Evolutionary conservation across 2,797 vertebrate genomes (phyloP), one percentile per base, ranked within the genome.

Genomic region (Bradypodion pumilum): DNA sequence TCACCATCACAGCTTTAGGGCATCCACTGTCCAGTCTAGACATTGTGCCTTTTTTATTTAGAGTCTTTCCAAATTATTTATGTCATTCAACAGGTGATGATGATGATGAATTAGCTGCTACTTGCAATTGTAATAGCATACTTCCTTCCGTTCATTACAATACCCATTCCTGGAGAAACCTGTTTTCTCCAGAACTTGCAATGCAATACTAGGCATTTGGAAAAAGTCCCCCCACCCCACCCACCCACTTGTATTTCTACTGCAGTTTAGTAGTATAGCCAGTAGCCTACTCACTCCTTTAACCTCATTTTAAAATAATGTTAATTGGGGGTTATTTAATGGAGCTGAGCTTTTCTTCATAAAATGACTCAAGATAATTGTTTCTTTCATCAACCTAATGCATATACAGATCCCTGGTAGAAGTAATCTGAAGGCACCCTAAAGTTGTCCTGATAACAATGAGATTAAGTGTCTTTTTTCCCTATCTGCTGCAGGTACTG

Each of bases 401-500:
- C 25, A 32, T n/a, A 37, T 27, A 59, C 8, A 59, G 5, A 5
- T 69, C 12, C 15, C 12, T 2, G 63, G 40, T 12, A 15, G 37
- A 7, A 69, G 37, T 5, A 35, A 60, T 35, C 21, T 25, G 32
- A 60, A 46, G 35, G 44, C 37, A 32, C n/a, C 1, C 10, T 37
- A 70, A 40, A 7, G 7, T 52, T 4, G n/a, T 6, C 32, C 27
- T 40, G n/a, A 12, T 56, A 3, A 32, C 37, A 7, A 6, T 32
- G 35, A 65, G 69, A 42, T 3, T 74, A 66, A 76, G 46, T 1
- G 29, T 19, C 12, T 8, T 40, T 7, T 70, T 56, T 77, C 42
- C 7, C n/a, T n/a, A 21, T 8, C 88, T 6, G 85, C 82, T 78
- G 65, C 89, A 99, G 98, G 98, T 75, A 99, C 98, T 12, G 98